Percentiles rank a stretch among this genome's conserved stretches.
Evolutionary conservation across 2,888 invertebrate genomes (phyloP).

Genomic region (Drosophila flavopinicola): DNA sequence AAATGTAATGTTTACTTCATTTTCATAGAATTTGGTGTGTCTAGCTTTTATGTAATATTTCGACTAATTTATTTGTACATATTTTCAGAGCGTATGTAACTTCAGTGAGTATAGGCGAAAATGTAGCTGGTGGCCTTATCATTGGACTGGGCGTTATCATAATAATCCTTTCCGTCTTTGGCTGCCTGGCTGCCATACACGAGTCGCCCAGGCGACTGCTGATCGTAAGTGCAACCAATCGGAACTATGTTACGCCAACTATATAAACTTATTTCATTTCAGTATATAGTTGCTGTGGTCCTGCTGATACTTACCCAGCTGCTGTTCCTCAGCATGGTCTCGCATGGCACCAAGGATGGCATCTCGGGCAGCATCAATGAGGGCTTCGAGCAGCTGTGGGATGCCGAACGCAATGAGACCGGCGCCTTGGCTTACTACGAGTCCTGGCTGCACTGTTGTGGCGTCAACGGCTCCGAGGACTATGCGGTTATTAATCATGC

Average conservation of each 20-base stretch:
- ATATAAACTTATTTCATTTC: background rate
- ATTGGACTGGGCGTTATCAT: constrained; percentile 74
- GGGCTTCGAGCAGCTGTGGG: constrained; percentile 78
- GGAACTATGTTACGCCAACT: background rate
- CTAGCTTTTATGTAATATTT: too few species aligned
- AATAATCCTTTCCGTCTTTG: constrained; percentile 73
- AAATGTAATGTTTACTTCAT: too few species aligned
- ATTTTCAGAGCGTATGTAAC: constrained; percentile 37
- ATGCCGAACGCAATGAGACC: constrained; percentile 63
- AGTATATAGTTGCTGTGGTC: constrained; percentile 69
- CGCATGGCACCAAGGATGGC: constrained; percentile 80
- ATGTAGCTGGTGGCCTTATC: constrained; percentile 77
- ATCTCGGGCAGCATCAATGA: constrained; percentile 77
- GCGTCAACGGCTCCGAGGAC: constrained; percentile 75
- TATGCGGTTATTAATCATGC: constrained; percentile 73
- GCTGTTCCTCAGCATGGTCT: constrained; percentile 80
- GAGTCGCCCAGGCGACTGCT: constrained; percentile 70
- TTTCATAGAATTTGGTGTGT: too few species aligned
- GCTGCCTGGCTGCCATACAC: constrained; percentile 79
- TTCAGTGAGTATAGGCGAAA: constrained; percentile 78
- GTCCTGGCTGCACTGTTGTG: constrained; percentile 79
- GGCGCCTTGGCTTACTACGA: constrained; percentile 80
- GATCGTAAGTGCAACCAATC: constrained; percentile 58
- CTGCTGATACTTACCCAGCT: constrained; percentile 73
- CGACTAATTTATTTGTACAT: background rate